These are phyloP conservation scores for Drosophila mauritiana DNA, from an alignment of 1,140 invertebrate genomes.

Conservation along the genomic window DNA sequence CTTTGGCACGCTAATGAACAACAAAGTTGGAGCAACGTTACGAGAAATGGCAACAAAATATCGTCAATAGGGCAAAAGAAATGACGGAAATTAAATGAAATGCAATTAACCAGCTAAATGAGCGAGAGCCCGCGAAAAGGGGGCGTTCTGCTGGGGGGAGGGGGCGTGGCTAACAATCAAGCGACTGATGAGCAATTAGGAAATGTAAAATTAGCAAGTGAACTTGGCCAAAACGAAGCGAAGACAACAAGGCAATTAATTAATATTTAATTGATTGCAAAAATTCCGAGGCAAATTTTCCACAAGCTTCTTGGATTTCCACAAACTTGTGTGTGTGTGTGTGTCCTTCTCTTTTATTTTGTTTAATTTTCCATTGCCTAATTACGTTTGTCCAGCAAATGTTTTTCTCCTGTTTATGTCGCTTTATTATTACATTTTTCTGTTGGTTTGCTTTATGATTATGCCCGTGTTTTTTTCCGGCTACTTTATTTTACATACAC, in stretches of 20 bases:
- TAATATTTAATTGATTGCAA: constrained; percentile 76
- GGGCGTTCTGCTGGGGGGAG: background rate
- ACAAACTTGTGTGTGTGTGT: background rate
- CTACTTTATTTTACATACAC: constrained; percentile 39
- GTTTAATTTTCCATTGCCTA: constrained; percentile 15
- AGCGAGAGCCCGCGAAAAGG: constrained; percentile 21
- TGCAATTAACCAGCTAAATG: constrained; percentile 75
- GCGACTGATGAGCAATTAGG: constrained; percentile 70
- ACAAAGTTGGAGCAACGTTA: constrained; percentile 37
- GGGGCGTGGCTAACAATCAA: constrained; percentile 49
- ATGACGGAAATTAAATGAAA: constrained; percentile 58
- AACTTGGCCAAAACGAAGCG: constrained; percentile 2
- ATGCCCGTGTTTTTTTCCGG: constrained; percentile 8
- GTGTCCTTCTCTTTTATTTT: constrained; percentile 4
- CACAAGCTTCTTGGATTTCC: background rate
- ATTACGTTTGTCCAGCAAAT: constrained; percentile 73
- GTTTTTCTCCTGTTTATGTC: constrained; percentile 49
- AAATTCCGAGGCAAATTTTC: constrained; percentile 30
- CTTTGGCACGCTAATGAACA: constrained; percentile 72
- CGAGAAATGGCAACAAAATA: constrained; percentile 53
- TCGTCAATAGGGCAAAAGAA: constrained; percentile 49
- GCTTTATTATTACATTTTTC: constrained; percentile 39
- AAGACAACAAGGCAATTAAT: constrained; percentile 60
- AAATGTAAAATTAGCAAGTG: constrained; percentile 62
- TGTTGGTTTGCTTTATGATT: constrained; percentile 37